These are phyloP conservation scores for Congeria kusceri DNA, from an alignment of 2,888 invertebrate genomes.

Conservation along the genomic window DNA sequence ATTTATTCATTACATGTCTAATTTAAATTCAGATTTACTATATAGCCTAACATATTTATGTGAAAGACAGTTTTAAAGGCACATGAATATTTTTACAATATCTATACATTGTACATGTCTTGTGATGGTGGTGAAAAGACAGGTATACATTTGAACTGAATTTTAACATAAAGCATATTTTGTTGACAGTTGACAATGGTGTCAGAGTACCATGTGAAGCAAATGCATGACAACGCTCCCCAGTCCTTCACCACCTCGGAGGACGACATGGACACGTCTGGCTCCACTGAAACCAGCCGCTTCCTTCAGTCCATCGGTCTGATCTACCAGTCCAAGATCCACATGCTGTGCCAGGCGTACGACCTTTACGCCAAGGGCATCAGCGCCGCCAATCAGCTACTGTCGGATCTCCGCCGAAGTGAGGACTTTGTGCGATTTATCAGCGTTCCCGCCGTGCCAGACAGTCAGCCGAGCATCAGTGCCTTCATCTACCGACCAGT, in stretches of 20 bases:
- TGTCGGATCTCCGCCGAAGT: slow-evolving; percentile 72
- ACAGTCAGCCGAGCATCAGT: slow-evolving; percentile 75
- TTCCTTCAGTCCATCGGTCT: slow-evolving; percentile 77
- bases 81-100: no score
- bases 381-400: slow-evolving; percentile 72
- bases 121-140: no score
- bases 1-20: no score
- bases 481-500: slow-evolving; percentile 77
- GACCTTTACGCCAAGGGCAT: slow-evolving; percentile 81
- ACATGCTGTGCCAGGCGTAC: slow-evolving; percentile 81
- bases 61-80: no score
- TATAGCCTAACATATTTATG: no score
- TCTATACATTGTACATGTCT: no score
- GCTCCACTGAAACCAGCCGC: slow-evolving; percentile 69
- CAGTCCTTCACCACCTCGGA: slow-evolving; percentile 71
- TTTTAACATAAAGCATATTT: no score
- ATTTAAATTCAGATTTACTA: no score
- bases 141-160: no score
- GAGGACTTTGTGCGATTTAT: slow-evolving; percentile 80
- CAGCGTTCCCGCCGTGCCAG: slow-evolving; percentile 67
- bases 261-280: slow-evolving; percentile 72
- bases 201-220: slow-evolving; percentile 81
- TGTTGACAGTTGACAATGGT: slow-evolving; percentile 76
- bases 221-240: slow-evolving; percentile 80
- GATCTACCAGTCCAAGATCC: slow-evolving; percentile 77